Base-by-base conservation (phyloP, 2,888 invertebrate species). In the Orchesella flavescens region DNA sequence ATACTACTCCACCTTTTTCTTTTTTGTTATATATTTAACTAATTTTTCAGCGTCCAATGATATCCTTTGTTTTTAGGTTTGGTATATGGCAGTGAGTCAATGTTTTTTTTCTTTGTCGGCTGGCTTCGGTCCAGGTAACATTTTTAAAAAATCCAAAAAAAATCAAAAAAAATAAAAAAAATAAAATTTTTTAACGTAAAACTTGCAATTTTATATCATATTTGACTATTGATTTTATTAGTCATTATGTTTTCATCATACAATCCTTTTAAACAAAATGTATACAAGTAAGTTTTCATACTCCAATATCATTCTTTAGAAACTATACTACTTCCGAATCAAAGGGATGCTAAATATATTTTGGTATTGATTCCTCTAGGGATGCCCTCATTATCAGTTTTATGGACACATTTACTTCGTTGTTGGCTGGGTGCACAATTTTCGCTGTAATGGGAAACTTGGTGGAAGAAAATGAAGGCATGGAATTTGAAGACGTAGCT, bases 361-460 rank as follows among this genome's bases (percentile, higher is more conserved):
- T n/a, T n/a, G n/a, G 44, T 59, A 13, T 21, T 65, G 77, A 74
- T 72, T 84, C 87, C 83, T 89, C 13, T 89, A 94, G 95, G 88
- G 95, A 96, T 89, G 93, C 95, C 0, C 92, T 95, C 91, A 94
- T 96, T 75, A 95, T 96, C 1, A 95, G 95, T 0, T 93, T 94
- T 0, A 89, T 95, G 89, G 96, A 96, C 89, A 96, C 96, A 0
- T 93, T 94, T 87, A 96, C 96, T 0, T 95, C 95, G 83, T 89
- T 96, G 24, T 91, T 96, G 34, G 95, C 96, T 0, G 96, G 96
- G 1, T 92, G 94, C 81, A 95, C 95, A 1, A 95, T 96, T 85
- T 87, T 86, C 59, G 94, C 86, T 1, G 84, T 87, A 24, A 91
- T 96, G 61, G 96, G 96, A 0, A 95, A 95, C 90, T 90, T 96